Evolutionary conservation across 2,797 vertebrate genomes (phyloP), one percentile per base, ranked within the genome.

Genomic region (Chrosomus eos): DNA sequence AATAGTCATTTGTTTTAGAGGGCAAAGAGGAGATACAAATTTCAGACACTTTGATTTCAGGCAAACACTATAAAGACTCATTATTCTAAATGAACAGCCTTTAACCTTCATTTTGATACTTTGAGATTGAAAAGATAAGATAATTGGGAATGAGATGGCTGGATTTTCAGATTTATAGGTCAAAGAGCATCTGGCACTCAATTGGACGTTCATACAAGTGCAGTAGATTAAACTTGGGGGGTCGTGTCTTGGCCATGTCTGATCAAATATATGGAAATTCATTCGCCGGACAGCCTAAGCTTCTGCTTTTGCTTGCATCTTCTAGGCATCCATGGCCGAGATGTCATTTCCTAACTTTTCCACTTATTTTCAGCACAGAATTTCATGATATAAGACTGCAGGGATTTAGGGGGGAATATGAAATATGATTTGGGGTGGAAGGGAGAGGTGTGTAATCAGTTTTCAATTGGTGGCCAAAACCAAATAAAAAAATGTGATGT

Each of bases 241-340:
- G 75, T 67, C 58, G 67, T 75, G 55, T 81, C 73, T 80, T 36
- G 66, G 31, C 79, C 86, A 21, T 82, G 86, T 60, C 70, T 72
- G 81, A 85, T 87, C 67, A 72, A 85, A 85, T 78, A 85, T 85
- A 85, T 82, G 80, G 79, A 85, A 87, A 87, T 77, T 45, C 45
- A 85, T 79, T 87, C 78, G 68, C 48, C 31, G 64, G 73, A 76
- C 58, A 43, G 48, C 36, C 31, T 19, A 11, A 66, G 13, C 75
- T 19, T 83, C 26, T 26, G 21, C 85, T 75, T 86, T 67, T 23
- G 14, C 80, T 68, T 60, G 66, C 51, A 5, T 45, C 77, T 73
- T 53, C 77, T n/a, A 77, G 82, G n/a, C n/a, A 23, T 84, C 36
- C 72, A 70, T 53, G 72, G 51, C 64, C 26, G 26, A 58, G 48